Base-by-base conservation (phyloP, 37 sponge, comb jelly and placozoan species). In the Beroe ovata region DNA sequence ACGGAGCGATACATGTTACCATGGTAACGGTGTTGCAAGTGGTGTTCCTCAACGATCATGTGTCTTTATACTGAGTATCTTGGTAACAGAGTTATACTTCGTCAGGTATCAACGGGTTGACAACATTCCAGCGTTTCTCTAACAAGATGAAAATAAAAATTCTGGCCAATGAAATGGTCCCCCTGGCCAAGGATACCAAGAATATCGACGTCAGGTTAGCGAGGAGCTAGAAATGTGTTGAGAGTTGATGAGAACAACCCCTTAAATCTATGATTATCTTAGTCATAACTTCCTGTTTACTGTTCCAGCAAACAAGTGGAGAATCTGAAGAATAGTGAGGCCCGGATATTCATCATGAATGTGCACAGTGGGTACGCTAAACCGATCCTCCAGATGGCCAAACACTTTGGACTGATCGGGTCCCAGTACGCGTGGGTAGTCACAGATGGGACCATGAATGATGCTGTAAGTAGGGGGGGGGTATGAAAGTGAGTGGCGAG, bases 381-480 rank as follows among this genome's bases (percentile, higher is more conserved):
- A 25, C 84, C 84, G 26, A 77, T 77, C 8, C 84, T 77, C 22
- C 39, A 77, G 84, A 19, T 23, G 54, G 84, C 84, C 4, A 1
- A 42, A 26, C 26, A 77, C 23, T 2, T n/a, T 6, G 84, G 84
- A 6, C 84, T 77, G 6, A 23, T 77, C 25, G 84, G 84, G 4
- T 35, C 84, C 16, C 54, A 77, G 28, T 77, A 77, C 54, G 84
- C 84, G 3, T 77, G 84, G 84, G 54, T 77, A 42, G 84, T 77
- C 4, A 77, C 84, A 21, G 84, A 77, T 40, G 84, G 54, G 0
- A 77, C 84, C 28, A 42, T 42, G 11, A 77, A 77, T 29, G 84
- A 77, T 77, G 84, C 84, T 21, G 84, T 77, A 40, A 42, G 84
- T 77, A 32, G n/a, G n/a, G n/a, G n/a, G n/a, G n/a, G n/a, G n/a